These are phyloP conservation scores for Uropsilus gracilis DNA, from an alignment of 2,113 vertebrate genomes.

Conservation along the genomic window DNA sequence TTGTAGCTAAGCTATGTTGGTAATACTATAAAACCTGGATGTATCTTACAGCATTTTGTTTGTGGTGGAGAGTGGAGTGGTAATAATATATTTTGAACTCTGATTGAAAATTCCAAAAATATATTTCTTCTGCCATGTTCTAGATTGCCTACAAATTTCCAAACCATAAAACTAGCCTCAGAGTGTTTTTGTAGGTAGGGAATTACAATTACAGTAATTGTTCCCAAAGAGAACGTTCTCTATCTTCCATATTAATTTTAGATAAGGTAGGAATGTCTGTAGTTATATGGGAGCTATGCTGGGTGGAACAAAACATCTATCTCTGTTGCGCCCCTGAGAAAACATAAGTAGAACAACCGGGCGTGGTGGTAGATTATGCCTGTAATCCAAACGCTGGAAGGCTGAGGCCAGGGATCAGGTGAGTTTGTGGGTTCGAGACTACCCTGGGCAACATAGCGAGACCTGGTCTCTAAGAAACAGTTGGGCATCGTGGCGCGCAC, in stretches of 20 bases:
- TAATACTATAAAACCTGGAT: not conserved
- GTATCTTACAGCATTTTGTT: not conserved
- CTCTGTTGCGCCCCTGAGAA: not conserved
- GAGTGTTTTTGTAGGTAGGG: slow-evolving; percentile 25
- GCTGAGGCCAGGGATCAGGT: too few species aligned
- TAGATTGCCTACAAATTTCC: slow-evolving; percentile 19
- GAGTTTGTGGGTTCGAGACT: too few species aligned
- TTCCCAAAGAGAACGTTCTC: not conserved
- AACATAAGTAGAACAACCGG: too few species aligned
- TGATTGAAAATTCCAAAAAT: not conserved
- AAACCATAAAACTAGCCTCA: slow-evolving; percentile 3
- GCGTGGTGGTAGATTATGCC: too few species aligned
- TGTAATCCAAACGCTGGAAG: too few species aligned
- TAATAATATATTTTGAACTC: slow-evolving; percentile 37
- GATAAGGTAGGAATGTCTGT: not conserved
- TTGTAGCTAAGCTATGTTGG: not conserved
- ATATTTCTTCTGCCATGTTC: not conserved
- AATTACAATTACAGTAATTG: slow-evolving; percentile 26
- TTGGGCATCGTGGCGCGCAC: too few species aligned
- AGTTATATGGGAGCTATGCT: not conserved
- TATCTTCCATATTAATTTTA: not conserved
- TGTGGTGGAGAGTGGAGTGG: not conserved
- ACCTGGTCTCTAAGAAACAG: too few species aligned
- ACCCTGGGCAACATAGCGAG: too few species aligned
- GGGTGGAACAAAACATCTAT: not conserved